Evolutionary conservation across 2,888 invertebrate genomes (phyloP).

Genomic region (Dasysyrphus tricinctus): DNA sequence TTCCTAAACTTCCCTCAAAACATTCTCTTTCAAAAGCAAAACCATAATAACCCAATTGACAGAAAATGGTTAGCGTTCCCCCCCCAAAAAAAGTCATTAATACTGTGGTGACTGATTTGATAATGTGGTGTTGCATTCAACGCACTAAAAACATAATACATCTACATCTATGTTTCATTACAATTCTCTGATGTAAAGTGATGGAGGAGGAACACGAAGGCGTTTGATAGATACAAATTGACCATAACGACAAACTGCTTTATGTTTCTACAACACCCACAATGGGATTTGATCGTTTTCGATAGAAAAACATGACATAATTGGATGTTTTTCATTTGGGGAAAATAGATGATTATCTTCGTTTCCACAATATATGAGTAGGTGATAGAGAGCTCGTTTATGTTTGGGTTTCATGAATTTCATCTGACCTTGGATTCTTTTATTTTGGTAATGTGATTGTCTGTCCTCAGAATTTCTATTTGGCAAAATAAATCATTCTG

Average conservation of each 20-base stretch:
- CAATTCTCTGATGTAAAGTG: constrained; percentile 9
- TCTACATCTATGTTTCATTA: constrained; percentile 1
- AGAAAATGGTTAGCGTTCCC: constrained; percentile 52
- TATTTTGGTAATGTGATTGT: neutral
- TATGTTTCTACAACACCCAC: constrained; percentile 63
- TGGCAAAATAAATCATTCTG: constrained; percentile 10
- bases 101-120: constrained; percentile 48
- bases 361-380: constrained; percentile 24
- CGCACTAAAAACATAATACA: constrained; percentile 20
- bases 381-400: neutral
- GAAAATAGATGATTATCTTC: neutral
- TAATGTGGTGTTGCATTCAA: constrained; percentile 35
- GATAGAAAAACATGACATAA: constrained; percentile 47
- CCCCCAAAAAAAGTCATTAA: constrained; percentile 13
- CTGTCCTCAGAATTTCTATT: neutral
- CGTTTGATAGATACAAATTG: constrained; percentile 65
- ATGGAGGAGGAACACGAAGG: constrained; percentile 56
- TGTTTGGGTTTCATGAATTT: neutral
- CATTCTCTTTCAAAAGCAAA: constrained; percentile 22
- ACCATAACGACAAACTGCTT: constrained; percentile 55
- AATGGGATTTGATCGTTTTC: constrained; percentile 27
- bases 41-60: constrained; percentile 64
- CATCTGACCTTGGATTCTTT: neutral
- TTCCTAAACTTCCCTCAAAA: constrained; percentile 22
- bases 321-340: constrained; percentile 22